Percentiles rank a stretch among this genome's conserved stretches.
Conservation (phyloP, 2,797 vertebrate species). For the Pseudotriccus pelzelni region DNA sequence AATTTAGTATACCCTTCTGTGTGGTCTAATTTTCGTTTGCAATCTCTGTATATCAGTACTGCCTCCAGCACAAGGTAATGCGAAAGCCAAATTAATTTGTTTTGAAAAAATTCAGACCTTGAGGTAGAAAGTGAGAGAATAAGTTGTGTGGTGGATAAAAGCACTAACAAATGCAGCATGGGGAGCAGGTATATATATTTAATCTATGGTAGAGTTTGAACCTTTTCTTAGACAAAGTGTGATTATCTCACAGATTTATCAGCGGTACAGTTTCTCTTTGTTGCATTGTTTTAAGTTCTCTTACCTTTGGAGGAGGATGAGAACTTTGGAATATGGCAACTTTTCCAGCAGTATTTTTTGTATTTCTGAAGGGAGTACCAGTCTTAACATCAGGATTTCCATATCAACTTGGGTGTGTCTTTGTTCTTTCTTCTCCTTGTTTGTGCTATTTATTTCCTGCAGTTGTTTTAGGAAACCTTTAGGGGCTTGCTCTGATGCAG, state of each 20-base stretch:
- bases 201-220: neutral
- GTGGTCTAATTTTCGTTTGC: slow-evolving; percentile 20
- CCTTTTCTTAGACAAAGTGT: neutral
- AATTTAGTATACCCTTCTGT: neutral
- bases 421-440: neutral
- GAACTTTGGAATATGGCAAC: neutral
- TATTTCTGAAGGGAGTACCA: neutral
- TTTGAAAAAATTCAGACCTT: neutral
- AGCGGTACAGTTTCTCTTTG: neutral
- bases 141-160: neutral
- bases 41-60: neutral
- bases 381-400: neutral
- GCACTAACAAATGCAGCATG: neutral
- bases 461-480: neutral
- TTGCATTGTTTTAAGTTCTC: neutral
- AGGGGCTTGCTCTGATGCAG: neutral
- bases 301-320: neutral
- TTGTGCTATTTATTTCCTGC: neutral
- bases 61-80: neutral
- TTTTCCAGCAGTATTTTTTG: neutral
- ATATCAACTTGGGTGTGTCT: neutral
- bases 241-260: neutral
- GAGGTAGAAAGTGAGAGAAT: neutral
- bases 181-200: neutral
- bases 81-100: neutral